Evolutionary conservation across 1,140 invertebrate species (phyloP), one percentile per base, ranked within the genome.

Genomic region (Anastatus disparis): DNA sequence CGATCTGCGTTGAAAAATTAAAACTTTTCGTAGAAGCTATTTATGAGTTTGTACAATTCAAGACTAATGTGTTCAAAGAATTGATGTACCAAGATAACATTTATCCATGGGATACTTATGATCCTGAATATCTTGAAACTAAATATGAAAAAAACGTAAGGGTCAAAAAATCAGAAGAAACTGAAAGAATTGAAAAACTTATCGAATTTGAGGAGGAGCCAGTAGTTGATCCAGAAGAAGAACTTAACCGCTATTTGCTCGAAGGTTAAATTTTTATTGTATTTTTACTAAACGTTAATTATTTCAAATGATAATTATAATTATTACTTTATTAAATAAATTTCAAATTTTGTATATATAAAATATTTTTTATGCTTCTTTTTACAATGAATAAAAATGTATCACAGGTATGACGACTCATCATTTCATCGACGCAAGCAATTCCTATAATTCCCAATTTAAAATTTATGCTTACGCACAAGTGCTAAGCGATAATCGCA

Each of bases 391-490:
- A n/a, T 31, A 53, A 29, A 53, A 53, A n/a, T 29, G 8, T 17
- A 12, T 2, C 27, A 50, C 40, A 78, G 87, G 87, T 0, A 72
- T 72, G 22, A 85, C 82, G 4, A 81, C 84, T n/a, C 75, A 84
- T 74, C 77, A 77, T 3, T 87, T 85, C 65, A 72, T 88, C 3
- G 76, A 87, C 64, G 73, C 76, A 9, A 77, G 76, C 1, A 74
- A 74, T 26, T 72, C 81, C 26, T 81, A 78, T 31, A 78, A 83
- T 63, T 80, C 86, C 15, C 84, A 86, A 56, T 80, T 82, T n/a
- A 77, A 83, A 10, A 67, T 76, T 7, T 86, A 87, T n/a, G 81
- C 82, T 0, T 86, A 81, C 15, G 59, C 69, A 56, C 87, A 89
- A 70, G 70, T 83, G 38, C 73, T 74, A 38, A 66, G 80, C 27